Percentiles rank a stretch among this genome's conserved stretches.
phyloP scores from a whole-genome alignment of 2,888 invertebrate species.

The Bedellia somnulentella region DNA sequence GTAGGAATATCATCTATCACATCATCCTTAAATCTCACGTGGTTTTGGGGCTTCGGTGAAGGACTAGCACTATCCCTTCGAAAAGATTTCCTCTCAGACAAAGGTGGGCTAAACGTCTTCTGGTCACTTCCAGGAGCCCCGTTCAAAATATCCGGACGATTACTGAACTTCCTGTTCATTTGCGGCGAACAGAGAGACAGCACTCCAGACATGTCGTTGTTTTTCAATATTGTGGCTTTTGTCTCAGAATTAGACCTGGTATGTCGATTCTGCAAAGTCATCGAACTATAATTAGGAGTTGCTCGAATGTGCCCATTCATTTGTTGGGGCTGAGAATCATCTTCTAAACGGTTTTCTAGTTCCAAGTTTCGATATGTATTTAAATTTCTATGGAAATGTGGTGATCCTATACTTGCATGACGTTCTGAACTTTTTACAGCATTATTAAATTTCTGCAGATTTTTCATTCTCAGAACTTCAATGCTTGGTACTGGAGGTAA shows the following conservation, averaged over 20 bases:
- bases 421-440: conserved; percentile 44
- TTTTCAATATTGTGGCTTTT: conserved; percentile 46
- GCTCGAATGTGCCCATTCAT: conserved; percentile 15
- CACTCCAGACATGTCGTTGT: conserved; percentile 41
- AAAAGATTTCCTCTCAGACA: conserved; percentile 32
- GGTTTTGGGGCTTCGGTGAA: conserved; percentile 38
- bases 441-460: conserved; percentile 32
- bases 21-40: conserved; percentile 50
- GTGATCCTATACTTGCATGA: conserved; percentile 66
- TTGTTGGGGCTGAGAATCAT: conserved; percentile 22
- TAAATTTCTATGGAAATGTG: conserved; percentile 63
- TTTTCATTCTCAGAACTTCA: conserved; percentile 62
- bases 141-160: conserved; percentile 41
- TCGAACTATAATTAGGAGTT: conserved; percentile 34
- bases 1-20: conserved; percentile 45
- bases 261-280: conserved; percentile 45
- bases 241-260: conserved; percentile 50
- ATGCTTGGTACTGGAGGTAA: conserved; percentile 70
- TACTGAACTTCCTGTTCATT: conserved; percentile 51
- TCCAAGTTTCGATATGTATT: conserved; percentile 63
- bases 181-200: conserved; percentile 58
- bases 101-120: conserved; percentile 35
- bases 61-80: conserved; percentile 31
- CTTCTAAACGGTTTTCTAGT: conserved; percentile 36
- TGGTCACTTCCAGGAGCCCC: conserved; percentile 38